Percentiles rank a stretch among this genome's conserved stretches.
Conservation (phyloP, 2,797 vertebrate genomes). For the Geotria australis region DNA sequence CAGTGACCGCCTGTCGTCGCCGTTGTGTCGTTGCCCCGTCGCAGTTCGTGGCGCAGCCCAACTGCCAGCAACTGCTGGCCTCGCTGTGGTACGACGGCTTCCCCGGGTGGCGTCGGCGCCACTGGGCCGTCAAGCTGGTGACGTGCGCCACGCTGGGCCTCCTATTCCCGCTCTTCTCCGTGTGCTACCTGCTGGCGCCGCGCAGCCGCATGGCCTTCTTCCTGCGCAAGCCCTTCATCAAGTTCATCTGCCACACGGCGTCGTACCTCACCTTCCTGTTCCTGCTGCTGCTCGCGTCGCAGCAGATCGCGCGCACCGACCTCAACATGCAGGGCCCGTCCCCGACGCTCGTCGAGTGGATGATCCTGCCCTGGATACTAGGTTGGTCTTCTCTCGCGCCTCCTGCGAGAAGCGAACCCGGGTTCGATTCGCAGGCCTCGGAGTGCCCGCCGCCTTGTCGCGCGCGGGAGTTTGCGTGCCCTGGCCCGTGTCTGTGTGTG, state of each 20-base stretch:
- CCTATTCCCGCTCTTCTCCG: constrained; percentile 62
- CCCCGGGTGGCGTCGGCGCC: constrained; percentile 69
- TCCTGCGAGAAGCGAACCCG: too few relatives aligned
- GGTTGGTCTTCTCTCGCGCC: constrained; percentile 20
- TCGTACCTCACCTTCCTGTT: constrained; percentile 96
- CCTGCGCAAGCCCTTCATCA: constrained; percentile 98
- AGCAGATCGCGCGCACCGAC: constrained; percentile 82
- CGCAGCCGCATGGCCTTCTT: constrained; percentile 70
- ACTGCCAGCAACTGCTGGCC: constrained; percentile 84
- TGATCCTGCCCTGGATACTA: constrained; percentile 83
- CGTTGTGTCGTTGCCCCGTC: neutral
- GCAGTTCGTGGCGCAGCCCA: constrained; percentile 87
- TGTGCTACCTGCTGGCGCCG: constrained; percentile 60
- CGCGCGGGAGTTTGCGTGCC: too few relatives aligned
- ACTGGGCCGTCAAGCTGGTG: constrained; percentile 81
- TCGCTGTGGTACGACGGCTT: constrained; percentile 89
- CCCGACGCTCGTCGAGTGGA: constrained; percentile 84
- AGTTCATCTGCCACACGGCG: constrained; percentile 94
- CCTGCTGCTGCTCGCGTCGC: constrained; percentile 71
- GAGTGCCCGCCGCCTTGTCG: too few relatives aligned
- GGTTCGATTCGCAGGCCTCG: too few relatives aligned
- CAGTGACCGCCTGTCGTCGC: too few relatives aligned
- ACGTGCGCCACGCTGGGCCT: constrained; percentile 85
- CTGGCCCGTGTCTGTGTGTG: too few relatives aligned
- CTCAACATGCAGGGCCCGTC: constrained; percentile 83